Conservation (phyloP, 2,888 invertebrate species). For the Drosophila aldrichi region DNA sequence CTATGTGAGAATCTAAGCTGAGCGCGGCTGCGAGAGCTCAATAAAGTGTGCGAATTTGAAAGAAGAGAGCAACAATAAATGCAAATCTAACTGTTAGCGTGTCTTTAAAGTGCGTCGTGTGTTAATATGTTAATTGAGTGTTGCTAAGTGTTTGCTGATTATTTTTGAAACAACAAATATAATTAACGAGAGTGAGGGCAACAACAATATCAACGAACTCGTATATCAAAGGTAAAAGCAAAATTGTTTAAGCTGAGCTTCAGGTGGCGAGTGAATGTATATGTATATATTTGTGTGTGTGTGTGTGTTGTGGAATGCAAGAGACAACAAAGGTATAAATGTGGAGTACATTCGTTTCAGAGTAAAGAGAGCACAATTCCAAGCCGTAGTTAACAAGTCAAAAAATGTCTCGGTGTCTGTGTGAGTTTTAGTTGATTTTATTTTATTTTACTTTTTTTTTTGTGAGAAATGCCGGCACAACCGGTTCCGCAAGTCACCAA, state of each 20-base stretch:
- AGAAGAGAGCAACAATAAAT: conserved; percentile 37
- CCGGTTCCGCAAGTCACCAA: conserved; percentile 76
- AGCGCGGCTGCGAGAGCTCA: conserved; percentile 9
- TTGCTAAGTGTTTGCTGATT: conserved; percentile 50
- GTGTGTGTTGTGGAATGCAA: conserved; percentile 46
- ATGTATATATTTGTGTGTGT: neutral
- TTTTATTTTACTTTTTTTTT: conserved; percentile 3
- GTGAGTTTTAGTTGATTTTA: conserved; percentile 24
- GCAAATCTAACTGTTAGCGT: conserved; percentile 36
- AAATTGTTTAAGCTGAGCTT: conserved; percentile 51
- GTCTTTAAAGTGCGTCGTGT: conserved; percentile 50
- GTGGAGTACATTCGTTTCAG: conserved; percentile 49
- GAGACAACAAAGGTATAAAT: conserved; percentile 47
- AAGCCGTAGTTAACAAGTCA: conserved; percentile 56
- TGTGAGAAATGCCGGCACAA: conserved; percentile 75
- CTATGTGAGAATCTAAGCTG: conserved; percentile 6
- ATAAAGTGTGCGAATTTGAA: conserved; percentile 38
- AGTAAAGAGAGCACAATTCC: conserved; percentile 45
- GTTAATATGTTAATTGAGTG: conserved; percentile 53
- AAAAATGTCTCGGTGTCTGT: conserved; percentile 49
- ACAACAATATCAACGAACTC: conserved; percentile 19
- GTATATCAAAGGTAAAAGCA: conserved; percentile 62
- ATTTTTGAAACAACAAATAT: conserved; percentile 37
- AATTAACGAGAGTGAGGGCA: conserved; percentile 27
- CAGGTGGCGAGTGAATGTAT: conserved; percentile 21